Base-by-base conservation (phyloP, 2,888 invertebrate genomes). In the Campaea margaritaria region DNA sequence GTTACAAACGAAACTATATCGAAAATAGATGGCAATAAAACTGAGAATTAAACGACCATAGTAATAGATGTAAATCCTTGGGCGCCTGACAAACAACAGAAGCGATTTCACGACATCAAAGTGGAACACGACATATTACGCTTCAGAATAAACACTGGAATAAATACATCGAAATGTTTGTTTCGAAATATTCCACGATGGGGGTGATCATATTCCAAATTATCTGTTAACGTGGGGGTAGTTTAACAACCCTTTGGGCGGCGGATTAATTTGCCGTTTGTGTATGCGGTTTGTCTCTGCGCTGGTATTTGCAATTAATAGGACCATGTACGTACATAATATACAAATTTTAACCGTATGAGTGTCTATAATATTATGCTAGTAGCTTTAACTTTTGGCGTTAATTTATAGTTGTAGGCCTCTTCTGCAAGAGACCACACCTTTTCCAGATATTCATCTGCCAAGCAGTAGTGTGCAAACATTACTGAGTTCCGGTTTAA, bases 51-150 rank as follows among this genome's bases (percentile, higher is more conserved):
- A 87, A 85, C 81, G 84, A 79, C 81, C 73, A 76, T 77, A 76
- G 79, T 74, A 83, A 86, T 89, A 85, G 86, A 89, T 83, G 85
- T 91, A 88, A 88, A 87, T 87, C 89, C 85, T 89, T 89, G 85
- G 79, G 84, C 78, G 77, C 75, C 84, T 90, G 91, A 91, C 89
- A 87, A 87, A 88, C 89, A 89, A 88, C 91, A 91, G 91, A 89
- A 91, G 86, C 91, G 91, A 89, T 91, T 91, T 89, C 89, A 90
- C 87, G 90, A 92, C 92, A 91, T 92, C 92, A 92, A 92, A 92
- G 92, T 90, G 89, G 90, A 90, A 89, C 89, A 89, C 89, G 90
- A 91, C 91, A 91, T 91, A 91, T 91, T 91, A 91, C 90, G 91
- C 87, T 89, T 86, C 85, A 88, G 86, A 91, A 91, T 91, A 92